Conservation (phyloP, 2,797 vertebrate species). For the Chelon labrosus region DNA sequence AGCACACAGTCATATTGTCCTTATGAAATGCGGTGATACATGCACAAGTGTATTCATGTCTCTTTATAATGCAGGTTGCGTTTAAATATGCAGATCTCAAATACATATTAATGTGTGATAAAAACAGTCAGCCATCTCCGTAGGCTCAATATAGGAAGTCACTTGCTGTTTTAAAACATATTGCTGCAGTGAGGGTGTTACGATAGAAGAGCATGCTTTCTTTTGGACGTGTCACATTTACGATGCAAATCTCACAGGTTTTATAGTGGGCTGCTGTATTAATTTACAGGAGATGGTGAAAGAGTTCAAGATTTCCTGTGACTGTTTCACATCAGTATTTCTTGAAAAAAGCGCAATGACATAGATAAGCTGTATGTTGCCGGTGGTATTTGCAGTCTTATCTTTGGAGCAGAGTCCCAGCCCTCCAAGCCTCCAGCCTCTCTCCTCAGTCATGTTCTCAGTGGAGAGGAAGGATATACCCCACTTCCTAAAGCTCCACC, state of each 20-base stretch:
- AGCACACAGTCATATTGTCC: slow-evolving; percentile 12
- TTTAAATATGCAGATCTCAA: background rate
- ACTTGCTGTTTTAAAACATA: slow-evolving; percentile 21
- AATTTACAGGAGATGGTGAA: slow-evolving; percentile 2
- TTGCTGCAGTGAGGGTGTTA: slow-evolving; percentile 15
- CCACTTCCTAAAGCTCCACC: slow-evolving; percentile 80
- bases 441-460: slow-evolving; percentile 71
- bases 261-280: slow-evolving; percentile 31
- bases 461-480: slow-evolving; percentile 83
- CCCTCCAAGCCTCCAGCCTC: slow-evolving; percentile 28
- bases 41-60: background rate
- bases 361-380: slow-evolving; percentile 18
- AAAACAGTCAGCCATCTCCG: slow-evolving; percentile 2
- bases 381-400: slow-evolving; percentile 35
- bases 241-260: slow-evolving; percentile 33
- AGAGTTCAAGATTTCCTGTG: slow-evolving; percentile 36
- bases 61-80: slow-evolving; percentile 4
- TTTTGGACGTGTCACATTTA: slow-evolving; percentile 24
- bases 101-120: no score
- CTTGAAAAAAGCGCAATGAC: slow-evolving; percentile 4
- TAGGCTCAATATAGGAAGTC: slow-evolving; percentile 1
- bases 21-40: slow-evolving; percentile 36
- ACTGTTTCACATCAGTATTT: slow-evolving; percentile 24
- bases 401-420: slow-evolving; percentile 22
- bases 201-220: slow-evolving; percentile 20